Base-by-base conservation (phyloP, 2,797 vertebrate genomes). In the Eulemur rubriventer region DNA sequence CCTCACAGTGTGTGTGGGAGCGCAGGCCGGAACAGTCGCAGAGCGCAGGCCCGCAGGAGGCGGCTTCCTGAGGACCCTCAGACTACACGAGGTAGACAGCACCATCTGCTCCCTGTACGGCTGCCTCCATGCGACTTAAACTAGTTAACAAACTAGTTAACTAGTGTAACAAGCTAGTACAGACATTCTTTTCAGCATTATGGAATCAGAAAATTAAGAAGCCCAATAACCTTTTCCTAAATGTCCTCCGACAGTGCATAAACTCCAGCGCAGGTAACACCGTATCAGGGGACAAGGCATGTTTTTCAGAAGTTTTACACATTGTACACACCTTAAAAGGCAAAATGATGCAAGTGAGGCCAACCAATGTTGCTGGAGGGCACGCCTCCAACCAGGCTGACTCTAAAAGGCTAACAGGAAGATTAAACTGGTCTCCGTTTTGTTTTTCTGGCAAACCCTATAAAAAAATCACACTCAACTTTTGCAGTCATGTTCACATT, bases 381-480 rank as follows among this genome's bases (percentile, higher is more conserved):
- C 17, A 57, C 0, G 30, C 41, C 41, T 48, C 85, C n/a, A 35
- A 50, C 22, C 12, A 57, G 78, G 72, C n/a, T 13, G 70, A 69
- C 50, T 81, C 63, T 52, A 50, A 30, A 78, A 85, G 65, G 94
- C 92, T 78, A 96, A 89, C 20, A 95, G 92, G 96, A 92, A 96
- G 13, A 94, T 18, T 59, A 93, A 78, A 92, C 73, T 88, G 43
- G 50, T 63, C n/a, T 93, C 81, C 38, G 89, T 97, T 91, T 93
- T 90, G 95, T 94, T 48, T 97, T 97, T 87, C 96, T 96, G 97
- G 97, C 97, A 97, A 96, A 97, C 73, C 82, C 46, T 95, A 73
- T 43, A 97, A 97, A 97, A 95, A 87, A 84, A 92, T 72, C 87
- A 69, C 67, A 75, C 89, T 88, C 94, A 88, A 88, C 94, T 38